These are phyloP conservation scores for Malurus leucopterus DNA, from an alignment of 2,797 vertebrate species.

Conservation along the genomic window DNA sequence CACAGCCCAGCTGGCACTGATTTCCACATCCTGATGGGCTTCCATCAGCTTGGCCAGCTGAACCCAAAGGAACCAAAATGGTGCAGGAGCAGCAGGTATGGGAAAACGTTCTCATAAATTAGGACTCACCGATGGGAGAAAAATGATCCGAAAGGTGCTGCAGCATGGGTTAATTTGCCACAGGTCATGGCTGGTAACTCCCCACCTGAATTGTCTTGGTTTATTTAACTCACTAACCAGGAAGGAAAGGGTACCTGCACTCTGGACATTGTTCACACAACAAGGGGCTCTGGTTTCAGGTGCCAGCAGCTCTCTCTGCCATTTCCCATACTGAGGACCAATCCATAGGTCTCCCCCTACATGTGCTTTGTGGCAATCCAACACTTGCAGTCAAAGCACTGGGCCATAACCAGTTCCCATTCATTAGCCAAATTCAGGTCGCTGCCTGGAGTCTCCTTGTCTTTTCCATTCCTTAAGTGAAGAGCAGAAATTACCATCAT, in stretches of 20 bases:
- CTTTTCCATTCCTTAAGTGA: neutral
- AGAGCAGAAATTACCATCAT: neutral
- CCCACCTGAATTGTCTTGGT: neutral
- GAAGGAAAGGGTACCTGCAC: neutral
- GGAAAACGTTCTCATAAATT: neutral
- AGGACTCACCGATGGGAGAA: neutral
- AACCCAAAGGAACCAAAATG: neutral
- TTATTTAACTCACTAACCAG: neutral
- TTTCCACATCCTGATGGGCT: neutral
- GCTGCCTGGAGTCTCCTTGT: too few species aligned
- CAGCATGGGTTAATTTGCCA: neutral
- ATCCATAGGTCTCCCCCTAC: neutral
- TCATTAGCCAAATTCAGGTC: neutral
- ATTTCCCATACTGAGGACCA: rapidly evolving
- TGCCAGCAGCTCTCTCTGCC: neutral
- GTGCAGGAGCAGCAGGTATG: neutral
- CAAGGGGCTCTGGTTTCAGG: neutral
- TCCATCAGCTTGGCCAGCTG: neutral
- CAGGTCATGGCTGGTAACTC: neutral
- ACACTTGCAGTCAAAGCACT: neutral
- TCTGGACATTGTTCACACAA: neutral
- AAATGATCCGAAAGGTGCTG: rapidly evolving
- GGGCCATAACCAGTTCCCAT: rapidly evolving
- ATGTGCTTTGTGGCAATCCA: neutral
- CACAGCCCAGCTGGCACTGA: neutral